phyloP scores from a whole-genome alignment of 2,113 vertebrate genomes.

The Aegotheles bennettii region DNA sequence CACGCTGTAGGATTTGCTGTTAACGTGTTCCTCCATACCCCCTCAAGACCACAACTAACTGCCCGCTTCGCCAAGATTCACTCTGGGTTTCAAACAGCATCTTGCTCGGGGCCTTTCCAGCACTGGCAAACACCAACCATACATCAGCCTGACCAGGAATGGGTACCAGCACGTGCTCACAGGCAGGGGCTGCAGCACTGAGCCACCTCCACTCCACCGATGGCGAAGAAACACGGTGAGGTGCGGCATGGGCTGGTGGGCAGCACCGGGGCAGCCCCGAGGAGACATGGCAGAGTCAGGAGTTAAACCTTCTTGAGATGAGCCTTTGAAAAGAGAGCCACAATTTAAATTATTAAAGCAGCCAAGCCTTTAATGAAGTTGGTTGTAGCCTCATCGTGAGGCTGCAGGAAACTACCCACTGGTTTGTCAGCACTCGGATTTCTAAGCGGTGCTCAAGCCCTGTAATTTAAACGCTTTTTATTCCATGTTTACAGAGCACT shows the following conservation, averaged over 20 bases:
- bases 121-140: background rate
- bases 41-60: background rate
- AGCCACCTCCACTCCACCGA: background rate
- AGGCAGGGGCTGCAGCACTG: background rate
- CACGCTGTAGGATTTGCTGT: background rate
- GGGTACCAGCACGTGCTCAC: background rate
- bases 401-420: constrained; percentile 27
- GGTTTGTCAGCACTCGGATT: constrained; percentile 18
- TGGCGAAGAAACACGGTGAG: background rate
- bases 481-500: background rate
- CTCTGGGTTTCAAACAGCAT: background rate
- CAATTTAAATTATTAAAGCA: constrained; percentile 57
- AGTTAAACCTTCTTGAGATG: constrained; percentile 39
- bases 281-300: background rate
- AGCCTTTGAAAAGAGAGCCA: constrained; percentile 15
- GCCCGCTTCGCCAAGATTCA: background rate
- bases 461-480: constrained; percentile 30
- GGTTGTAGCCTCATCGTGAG: background rate
- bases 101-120: background rate
- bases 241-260: fast-evolving
- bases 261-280: background rate
- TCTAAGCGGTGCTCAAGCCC: background rate
- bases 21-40: background rate
- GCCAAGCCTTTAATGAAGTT: constrained; percentile 54
- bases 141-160: background rate